Conservation (phyloP, 2,888 invertebrate genomes). For the Coremacera marginata region DNA sequence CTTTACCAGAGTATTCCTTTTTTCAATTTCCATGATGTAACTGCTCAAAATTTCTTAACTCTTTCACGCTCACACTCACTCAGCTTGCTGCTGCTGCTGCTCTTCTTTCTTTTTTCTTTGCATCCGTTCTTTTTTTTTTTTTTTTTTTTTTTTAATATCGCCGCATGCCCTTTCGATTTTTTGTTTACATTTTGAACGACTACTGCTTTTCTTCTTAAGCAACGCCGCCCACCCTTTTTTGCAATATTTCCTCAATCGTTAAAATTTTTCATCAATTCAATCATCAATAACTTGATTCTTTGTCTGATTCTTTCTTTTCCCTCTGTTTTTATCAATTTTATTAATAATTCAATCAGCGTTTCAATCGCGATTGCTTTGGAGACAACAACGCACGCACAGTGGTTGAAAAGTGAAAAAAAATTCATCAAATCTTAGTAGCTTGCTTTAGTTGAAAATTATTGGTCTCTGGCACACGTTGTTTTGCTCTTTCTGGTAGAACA, state of each 20-base stretch:
- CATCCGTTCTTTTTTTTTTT: neutral
- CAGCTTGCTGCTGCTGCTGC: too few relatives aligned
- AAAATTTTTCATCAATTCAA: constrained; percentile 28
- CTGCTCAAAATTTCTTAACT: neutral
- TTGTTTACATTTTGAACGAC: neutral
- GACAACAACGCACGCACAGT: too few relatives aligned
- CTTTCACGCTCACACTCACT: neutral
- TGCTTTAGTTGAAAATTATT: too few relatives aligned
- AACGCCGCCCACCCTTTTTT: neutral
- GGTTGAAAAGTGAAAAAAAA: too few relatives aligned
- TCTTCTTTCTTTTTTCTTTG: neutral
- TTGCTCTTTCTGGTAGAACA: too few relatives aligned
- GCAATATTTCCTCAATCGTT: neutral
- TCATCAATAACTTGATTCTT: constrained; percentile 17
- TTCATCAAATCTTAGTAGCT: too few relatives aligned
- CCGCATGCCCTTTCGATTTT: neutral
- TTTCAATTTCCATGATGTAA: too few relatives aligned
- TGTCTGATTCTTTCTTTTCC: neutral
- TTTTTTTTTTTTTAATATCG: neutral
- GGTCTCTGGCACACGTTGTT: too few relatives aligned
- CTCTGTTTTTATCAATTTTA: constrained; percentile 63
- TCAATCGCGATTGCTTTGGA: constrained; percentile 11
- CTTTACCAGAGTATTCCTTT: too few relatives aligned
- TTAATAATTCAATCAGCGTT: constrained; percentile 66
- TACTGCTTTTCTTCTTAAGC: neutral